These are phyloP conservation scores for Lysiphlebus fabarum DNA, from an alignment of 1,140 invertebrate genomes.

Conservation along the genomic window DNA sequence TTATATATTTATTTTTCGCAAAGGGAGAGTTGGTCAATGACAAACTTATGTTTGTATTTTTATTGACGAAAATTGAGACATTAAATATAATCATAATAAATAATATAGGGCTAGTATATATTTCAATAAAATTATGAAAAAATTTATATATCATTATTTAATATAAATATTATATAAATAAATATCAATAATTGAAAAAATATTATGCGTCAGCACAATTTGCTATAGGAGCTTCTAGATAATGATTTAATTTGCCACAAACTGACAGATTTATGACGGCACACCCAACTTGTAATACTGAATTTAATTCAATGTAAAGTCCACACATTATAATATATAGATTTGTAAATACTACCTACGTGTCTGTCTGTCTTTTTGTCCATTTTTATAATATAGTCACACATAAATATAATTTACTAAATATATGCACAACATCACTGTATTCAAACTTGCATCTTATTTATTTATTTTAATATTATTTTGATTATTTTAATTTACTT, in stretches of 20 bases:
- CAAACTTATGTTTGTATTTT: no score
- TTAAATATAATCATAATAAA: no score
- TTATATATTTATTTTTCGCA: no score
- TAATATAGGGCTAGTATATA: neutral
- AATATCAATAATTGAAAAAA: conserved; percentile 17
- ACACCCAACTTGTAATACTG: conserved; percentile 29
- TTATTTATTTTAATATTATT: neutral
- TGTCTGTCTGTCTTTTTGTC: conserved; percentile 1
- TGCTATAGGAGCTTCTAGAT: conserved; percentile 44
- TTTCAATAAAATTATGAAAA: conserved; percentile 6
- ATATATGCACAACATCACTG: neutral
- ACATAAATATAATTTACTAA: neutral
- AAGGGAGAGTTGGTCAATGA: no score
- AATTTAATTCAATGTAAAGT: conserved; percentile 24
- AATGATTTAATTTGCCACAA: conserved; percentile 47
- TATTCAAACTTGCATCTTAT: neutral
- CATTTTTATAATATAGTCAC: conserved; percentile 4
- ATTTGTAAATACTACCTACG: conserved; percentile 16
- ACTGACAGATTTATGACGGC: conserved; percentile 43
- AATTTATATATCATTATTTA: no score
- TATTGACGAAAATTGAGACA: no score
- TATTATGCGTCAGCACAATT: conserved; percentile 39
- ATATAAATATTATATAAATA: neutral
- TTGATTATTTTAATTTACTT: neutral
- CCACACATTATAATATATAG: conserved; percentile 17